A percentile compares a stretch with the other conserved stretches of the same genome.
phyloP scores from a whole-genome alignment of 2,888 invertebrate species.

The Lycaena phlaeas region DNA sequence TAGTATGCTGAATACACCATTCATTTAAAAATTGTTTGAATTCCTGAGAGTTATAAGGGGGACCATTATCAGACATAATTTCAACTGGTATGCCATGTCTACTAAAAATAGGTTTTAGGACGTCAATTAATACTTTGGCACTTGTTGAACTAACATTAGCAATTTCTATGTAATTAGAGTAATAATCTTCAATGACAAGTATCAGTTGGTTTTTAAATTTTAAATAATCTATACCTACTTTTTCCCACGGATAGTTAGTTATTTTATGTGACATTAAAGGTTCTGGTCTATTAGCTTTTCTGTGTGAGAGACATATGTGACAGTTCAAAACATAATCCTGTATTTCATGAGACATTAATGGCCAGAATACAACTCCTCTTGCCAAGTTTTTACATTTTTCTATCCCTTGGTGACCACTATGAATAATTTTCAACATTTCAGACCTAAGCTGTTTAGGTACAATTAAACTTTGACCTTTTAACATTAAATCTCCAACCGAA shows the following conservation, averaged over 20 bases:
- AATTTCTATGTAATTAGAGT: too few species aligned
- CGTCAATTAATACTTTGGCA: too few species aligned
- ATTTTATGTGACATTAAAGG: too few species aligned
- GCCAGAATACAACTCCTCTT: constrained; percentile 4
- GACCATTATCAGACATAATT: constrained; percentile 20
- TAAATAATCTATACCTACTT: too few species aligned
- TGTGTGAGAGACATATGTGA: constrained; percentile 15
- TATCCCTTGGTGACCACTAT: constrained; percentile 10
- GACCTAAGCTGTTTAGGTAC: constrained; percentile 13
- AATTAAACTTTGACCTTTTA: constrained; percentile 11
- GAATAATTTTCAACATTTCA: constrained; percentile 12
- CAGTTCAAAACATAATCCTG: constrained; percentile 15
- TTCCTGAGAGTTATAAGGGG: constrained; percentile 19
- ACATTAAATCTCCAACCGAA: constrained; percentile 5
- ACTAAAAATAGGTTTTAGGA: constrained; percentile 9
- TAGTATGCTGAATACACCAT: constrained; percentile 14
- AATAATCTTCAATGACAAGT: too few species aligned
- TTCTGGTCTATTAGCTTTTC: too few species aligned
- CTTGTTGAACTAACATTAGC: too few species aligned
- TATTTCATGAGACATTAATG: constrained; percentile 17
- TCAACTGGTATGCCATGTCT: constrained; percentile 19
- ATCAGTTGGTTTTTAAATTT: too few species aligned
- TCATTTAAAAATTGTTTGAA: constrained; percentile 16
- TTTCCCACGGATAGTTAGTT: too few species aligned
- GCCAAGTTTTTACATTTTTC: constrained; percentile 4